These are phyloP conservation scores for Axinella damicornis DNA, from an alignment of 37 sponge, comb jelly and placozoan genomes.

Conservation along the genomic window DNA sequence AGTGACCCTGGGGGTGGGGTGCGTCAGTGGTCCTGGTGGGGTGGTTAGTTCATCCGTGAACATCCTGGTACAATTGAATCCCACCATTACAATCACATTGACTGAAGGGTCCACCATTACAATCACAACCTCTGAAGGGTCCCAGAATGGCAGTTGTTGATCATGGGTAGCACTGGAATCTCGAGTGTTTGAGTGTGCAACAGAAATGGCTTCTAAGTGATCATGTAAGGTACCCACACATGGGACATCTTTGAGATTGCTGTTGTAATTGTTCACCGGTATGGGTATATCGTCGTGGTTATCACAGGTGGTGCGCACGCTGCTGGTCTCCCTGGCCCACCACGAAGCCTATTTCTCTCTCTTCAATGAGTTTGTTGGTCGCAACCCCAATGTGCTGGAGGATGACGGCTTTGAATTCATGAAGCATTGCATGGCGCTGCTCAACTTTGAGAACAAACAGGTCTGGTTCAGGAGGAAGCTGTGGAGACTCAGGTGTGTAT, in stretches of 20 bases:
- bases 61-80: too few species aligned
- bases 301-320: slow-evolving; percentile 54
- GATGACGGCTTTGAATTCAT: slow-evolving; percentile 66
- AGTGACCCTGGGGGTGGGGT: not conserved
- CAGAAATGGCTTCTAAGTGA: too few species aligned
- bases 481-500: slow-evolving; percentile 24
- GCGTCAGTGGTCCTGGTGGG: not conserved
- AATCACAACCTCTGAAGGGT: too few species aligned
- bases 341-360: slow-evolving; percentile 61
- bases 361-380: slow-evolving; percentile 62
- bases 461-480: slow-evolving; percentile 58
- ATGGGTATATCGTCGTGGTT: not conserved
- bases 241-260: too few species aligned
- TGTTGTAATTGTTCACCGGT: not conserved
- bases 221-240: too few species aligned
- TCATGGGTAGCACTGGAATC: too few species aligned
- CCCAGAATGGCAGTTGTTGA: too few species aligned
- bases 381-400: slow-evolving; percentile 42
- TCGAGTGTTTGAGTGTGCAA: too few species aligned
- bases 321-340: slow-evolving; percentile 63
- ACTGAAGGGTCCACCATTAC: too few species aligned
- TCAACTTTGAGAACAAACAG: slow-evolving; percentile 63
- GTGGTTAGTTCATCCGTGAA: too few species aligned
- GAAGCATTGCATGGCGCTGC: slow-evolving; percentile 69
- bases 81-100: too few species aligned